phyloP scores from a whole-genome alignment of 2,888 invertebrate genomes.

The Tetropium fuscum region DNA sequence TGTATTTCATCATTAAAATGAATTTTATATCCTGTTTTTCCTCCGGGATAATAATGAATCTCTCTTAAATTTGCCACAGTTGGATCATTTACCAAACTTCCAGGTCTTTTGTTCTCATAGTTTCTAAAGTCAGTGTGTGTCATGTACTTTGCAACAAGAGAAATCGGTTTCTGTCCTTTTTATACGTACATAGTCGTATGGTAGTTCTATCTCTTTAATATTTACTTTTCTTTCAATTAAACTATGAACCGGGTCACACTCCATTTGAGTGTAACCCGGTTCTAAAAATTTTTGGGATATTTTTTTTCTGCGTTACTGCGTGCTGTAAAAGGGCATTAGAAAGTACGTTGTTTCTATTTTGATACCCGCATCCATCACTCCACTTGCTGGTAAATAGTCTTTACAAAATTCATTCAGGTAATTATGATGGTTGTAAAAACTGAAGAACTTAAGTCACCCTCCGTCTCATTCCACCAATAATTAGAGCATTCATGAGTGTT shows the following conservation, averaged over 20 bases:
- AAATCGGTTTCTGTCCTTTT: not conserved
- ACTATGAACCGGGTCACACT: constrained; percentile 19
- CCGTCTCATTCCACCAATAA: constrained; percentile 32
- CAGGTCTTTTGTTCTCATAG: not conserved
- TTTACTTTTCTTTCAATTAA: constrained; percentile 3
- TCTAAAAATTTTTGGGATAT: constrained; percentile 31
- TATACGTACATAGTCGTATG: constrained; percentile 3
- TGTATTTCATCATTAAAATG: not conserved
- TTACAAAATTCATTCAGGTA: not conserved
- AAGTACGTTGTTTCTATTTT: constrained; percentile 30
- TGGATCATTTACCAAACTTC: constrained; percentile 3
- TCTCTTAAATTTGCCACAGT: constrained; percentile 1
- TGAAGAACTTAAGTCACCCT: not conserved
- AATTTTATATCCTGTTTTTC: constrained; percentile 1
- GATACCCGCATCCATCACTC: constrained; percentile 29
- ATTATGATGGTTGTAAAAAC: constrained; percentile 4
- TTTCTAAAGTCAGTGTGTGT: not conserved
- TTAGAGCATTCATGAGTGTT: constrained; percentile 24
- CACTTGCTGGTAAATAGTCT: constrained; percentile 7
- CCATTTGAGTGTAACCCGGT: constrained; percentile 36
- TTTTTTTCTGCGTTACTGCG: constrained; percentile 20
- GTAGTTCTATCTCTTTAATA: not conserved
- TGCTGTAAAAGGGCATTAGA: constrained; percentile 30
- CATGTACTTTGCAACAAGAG: not conserved
- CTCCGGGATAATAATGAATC: constrained; percentile 1